Conservation (phyloP, 2,888 invertebrate species). For the Zygothrica quintamaculata region DNA sequence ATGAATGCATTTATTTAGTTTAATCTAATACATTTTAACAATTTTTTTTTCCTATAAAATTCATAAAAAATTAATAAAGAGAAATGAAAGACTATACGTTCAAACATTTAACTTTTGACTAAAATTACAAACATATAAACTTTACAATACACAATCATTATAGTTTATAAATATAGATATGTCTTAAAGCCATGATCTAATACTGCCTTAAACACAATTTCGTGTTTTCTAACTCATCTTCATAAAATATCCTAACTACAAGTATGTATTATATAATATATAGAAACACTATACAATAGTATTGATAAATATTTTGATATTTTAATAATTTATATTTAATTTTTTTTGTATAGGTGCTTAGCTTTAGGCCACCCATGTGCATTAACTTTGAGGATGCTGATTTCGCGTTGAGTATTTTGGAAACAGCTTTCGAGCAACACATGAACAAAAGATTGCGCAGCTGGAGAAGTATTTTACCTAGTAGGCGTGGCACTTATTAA, state of each 20-base stretch:
- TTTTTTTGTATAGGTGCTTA: conserved; percentile 88
- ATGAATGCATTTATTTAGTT: conserved; percentile 43
- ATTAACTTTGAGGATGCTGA: conserved; percentile 93
- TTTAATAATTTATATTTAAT: background rate
- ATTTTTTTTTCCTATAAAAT: background rate
- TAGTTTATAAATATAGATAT: background rate
- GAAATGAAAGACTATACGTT: conserved; percentile 9
- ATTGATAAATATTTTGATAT: background rate
- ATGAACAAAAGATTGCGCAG: conserved; percentile 76
- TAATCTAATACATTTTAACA: conserved; percentile 12
- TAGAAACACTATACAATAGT: background rate
- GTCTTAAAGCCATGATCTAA: conserved; percentile 26
- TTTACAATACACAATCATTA: too few species aligned
- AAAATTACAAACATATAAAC: too few species aligned
- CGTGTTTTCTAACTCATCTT: conserved; percentile 53
- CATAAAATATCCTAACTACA: conserved; percentile 50
- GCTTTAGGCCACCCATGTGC: conserved; percentile 98
- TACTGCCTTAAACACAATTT: conserved; percentile 21
- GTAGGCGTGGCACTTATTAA: background rate
- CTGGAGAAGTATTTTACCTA: conserved; percentile 67
- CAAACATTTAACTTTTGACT: too few species aligned
- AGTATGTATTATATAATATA: conserved; percentile 43
- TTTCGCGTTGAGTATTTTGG: conserved; percentile 88
- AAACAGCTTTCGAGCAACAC: conserved; percentile 71
- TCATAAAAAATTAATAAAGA: conserved; percentile 39